These are phyloP conservation scores for Drepanosiphum platanoidis DNA, from an alignment of 2,888 invertebrate species.

Conservation along the genomic window DNA sequence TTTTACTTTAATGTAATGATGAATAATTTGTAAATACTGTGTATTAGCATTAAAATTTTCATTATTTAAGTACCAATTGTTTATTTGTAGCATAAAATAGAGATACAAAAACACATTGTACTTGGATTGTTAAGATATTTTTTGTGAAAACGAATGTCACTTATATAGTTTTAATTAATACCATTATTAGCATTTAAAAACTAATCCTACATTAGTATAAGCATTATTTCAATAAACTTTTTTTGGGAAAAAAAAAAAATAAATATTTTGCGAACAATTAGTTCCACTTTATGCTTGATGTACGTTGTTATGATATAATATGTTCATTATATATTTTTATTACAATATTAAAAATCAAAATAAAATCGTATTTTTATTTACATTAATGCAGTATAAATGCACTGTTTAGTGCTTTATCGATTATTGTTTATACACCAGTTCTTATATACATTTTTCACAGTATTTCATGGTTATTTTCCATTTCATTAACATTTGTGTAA, in stretches of 20 bases:
- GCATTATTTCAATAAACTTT: not conserved
- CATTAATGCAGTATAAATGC: too few species aligned
- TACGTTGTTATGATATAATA: constrained; percentile 35
- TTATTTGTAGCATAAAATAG: constrained; percentile 3
- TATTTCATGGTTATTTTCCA: too few species aligned
- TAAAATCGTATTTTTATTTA: constrained; percentile 3
- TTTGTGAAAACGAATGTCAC: not conserved
- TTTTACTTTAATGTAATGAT: not conserved
- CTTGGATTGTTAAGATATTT: not conserved
- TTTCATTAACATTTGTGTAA: too few species aligned
- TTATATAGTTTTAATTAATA: not conserved
- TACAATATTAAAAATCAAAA: constrained; percentile 27
- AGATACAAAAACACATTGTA: not conserved
- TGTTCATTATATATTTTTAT: constrained; percentile 43
- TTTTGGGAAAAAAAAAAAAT: not conserved
- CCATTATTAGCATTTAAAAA: not conserved
- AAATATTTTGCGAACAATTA: constrained; percentile 11
- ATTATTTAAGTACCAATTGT: not conserved
- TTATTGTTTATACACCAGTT: too few species aligned
- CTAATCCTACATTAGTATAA: too few species aligned
- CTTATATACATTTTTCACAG: too few species aligned
- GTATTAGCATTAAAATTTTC: not conserved
- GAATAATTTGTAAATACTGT: constrained; percentile 23
- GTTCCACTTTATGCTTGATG: constrained; percentile 15
- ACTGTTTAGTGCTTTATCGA: too few species aligned